phyloP scores from a whole-genome alignment of 2,797 vertebrate genomes.

The Glyptemys insculpta region DNA sequence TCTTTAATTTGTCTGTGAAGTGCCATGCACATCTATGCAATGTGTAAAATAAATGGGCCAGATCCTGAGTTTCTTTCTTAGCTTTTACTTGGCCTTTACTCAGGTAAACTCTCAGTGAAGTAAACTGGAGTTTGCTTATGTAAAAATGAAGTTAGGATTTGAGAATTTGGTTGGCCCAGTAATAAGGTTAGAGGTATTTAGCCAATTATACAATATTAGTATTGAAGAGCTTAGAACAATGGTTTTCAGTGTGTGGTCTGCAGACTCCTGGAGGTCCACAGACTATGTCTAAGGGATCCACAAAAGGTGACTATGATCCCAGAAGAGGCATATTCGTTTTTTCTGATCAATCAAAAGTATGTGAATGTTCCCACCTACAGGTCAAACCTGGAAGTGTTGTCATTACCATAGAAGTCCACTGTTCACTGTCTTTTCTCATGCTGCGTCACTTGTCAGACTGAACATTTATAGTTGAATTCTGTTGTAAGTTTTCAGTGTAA shows the following conservation, averaged over 20 bases:
- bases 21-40: constrained; percentile 6
- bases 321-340: neutral
- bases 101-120: constrained; percentile 43
- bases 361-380: neutral
- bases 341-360: neutral
- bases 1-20: constrained; percentile 9
- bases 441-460: neutral
- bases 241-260: neutral
- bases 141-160: neutral
- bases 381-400: neutral
- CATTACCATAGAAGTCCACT: neutral
- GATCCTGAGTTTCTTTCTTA: neutral
- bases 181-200: neutral
- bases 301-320: neutral
- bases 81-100: neutral
- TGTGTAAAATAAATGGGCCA: constrained; percentile 14
- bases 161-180: constrained; percentile 2
- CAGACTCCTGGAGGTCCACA: too few relatives aligned
- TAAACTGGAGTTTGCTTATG: constrained; percentile 2
- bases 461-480: neutral
- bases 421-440: neutral
- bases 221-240: neutral
- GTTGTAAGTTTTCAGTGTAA: neutral
- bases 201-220: neutral
- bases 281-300: too few relatives aligned